Evolutionary conservation across 1,140 invertebrate genomes (phyloP).

Genomic region (Megalopta genalis): DNA sequence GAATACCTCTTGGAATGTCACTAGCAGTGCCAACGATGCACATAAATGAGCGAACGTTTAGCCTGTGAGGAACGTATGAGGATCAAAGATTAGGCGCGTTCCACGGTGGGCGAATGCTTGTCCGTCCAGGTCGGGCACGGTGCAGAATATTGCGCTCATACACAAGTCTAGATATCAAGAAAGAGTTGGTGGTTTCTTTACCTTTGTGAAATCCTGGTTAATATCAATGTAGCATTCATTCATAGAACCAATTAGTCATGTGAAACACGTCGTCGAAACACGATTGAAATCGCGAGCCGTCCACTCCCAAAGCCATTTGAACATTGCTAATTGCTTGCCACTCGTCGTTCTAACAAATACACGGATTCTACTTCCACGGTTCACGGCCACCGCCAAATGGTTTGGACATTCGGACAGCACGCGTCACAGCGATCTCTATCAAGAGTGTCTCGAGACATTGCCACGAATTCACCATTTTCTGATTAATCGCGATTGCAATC

Average conservation of each 20-base stretch:
- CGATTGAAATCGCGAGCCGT: slow-evolving; percentile 55
- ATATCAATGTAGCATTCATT: slow-evolving; percentile 80
- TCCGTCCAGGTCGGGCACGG: slow-evolving; percentile 33
- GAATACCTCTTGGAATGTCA: no score
- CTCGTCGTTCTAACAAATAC: neutral
- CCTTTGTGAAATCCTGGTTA: slow-evolving; percentile 80
- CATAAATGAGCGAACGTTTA: no score
- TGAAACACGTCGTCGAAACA: slow-evolving; percentile 72
- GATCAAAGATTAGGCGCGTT: neutral
- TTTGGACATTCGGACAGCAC: slow-evolving; percentile 40
- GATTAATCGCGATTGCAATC: slow-evolving; percentile 58
- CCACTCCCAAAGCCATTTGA: slow-evolving; percentile 58
- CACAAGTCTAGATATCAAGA: slow-evolving; percentile 65
- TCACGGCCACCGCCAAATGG: neutral
- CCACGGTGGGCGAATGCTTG: slow-evolving; percentile 12
- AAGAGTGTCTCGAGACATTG: slow-evolving; percentile 64
- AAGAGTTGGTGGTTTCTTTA: slow-evolving; percentile 77
- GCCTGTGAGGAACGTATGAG: no score
- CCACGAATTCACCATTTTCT: slow-evolving; percentile 65
- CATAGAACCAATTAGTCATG: slow-evolving; percentile 79
- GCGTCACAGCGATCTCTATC: slow-evolving; percentile 41
- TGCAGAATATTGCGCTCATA: slow-evolving; percentile 58
- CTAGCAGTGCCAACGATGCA: no score
- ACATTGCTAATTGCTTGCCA: slow-evolving; percentile 4
- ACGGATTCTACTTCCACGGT: neutral